Evolutionary conservation across 2,113 vertebrate genomes (phyloP), one percentile per base, ranked within the genome.

Genomic region (Corythoichthys haematopterus): DNA sequence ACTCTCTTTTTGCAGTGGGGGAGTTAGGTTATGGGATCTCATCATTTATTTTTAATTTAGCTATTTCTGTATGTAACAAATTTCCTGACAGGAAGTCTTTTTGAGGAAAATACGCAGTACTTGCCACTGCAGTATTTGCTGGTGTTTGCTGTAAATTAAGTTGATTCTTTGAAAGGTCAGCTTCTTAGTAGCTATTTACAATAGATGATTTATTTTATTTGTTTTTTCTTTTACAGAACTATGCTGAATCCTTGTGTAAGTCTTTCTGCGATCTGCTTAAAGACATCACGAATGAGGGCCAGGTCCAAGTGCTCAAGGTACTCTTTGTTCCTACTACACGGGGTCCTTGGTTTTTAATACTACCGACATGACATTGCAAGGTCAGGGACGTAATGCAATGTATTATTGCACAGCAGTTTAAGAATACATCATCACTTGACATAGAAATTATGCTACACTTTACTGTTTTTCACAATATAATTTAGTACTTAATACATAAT

Each of bases 301-400:
- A 97, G 90, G 95, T 98, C 83, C 95, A 97, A 82, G 93, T 97
- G 46, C 92, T 99, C 38, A 98, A 98, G 96, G 97, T 98, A 92
- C 16, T 11, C 0, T 28, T 15, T 43, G 10, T 8, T 38, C 33
- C 4, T 52, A 12, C 47, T 15, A 4, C 15, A 4, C 2, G 13
- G 47, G 47, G 13, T 48, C 47, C 14, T 1, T 12, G 12, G 47
- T 15, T 52, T 52, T 8, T 16, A 52, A 16, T 16, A 16, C 1
- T 52, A n/a, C 15, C 14, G 6, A 52, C 16, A 8, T n/a, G 4
- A n/a, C 14, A 7, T n/a, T 51, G 16, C 7, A 16, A 52, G 16
- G 50, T n/a, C 20, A 52, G 2, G 7, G 20, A 52, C 6, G 48
- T 4, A 16, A 7, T 14, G 6, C 50, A 52, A 8, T 48, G 6